These are phyloP conservation scores for Ceratitis capitata DNA, from an alignment of 1,140 invertebrate species.

Conservation along the genomic window DNA sequence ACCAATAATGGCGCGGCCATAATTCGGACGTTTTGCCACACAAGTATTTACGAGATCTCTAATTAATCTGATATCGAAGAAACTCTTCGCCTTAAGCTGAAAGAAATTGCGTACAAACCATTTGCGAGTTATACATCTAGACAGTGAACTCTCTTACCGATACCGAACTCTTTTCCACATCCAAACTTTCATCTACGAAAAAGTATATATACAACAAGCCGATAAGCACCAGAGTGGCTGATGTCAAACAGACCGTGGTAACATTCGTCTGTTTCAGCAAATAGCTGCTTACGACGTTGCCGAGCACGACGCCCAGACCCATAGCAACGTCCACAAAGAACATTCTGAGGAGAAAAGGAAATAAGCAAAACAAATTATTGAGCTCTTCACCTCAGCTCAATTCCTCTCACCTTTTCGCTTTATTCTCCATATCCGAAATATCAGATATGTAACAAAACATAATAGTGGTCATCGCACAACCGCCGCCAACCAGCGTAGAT, in stretches of 20 bases:
- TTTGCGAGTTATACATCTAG: not conserved
- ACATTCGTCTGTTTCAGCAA: not conserved
- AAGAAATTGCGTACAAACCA: not conserved
- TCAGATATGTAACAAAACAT: conserved; percentile 18
- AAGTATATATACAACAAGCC: not conserved
- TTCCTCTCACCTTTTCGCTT: not conserved
- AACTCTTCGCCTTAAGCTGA: not conserved
- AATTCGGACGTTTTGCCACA: not conserved
- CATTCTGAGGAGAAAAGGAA: not conserved
- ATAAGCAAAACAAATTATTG: not conserved
- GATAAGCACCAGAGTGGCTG: not conserved
- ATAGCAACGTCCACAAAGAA: not conserved
- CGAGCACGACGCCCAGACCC: not conserved
- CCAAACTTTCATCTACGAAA: not conserved
- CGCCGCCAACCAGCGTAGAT: not conserved
- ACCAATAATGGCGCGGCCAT: not conserved
- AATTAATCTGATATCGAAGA: not conserved
- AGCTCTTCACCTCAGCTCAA: not conserved
- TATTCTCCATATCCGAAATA: not conserved
- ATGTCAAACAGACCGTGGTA: not conserved
- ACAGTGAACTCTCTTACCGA: not conserved
- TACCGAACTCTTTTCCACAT: not conserved
- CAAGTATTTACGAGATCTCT: not conserved
- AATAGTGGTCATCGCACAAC: not conserved
- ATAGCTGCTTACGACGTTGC: not conserved